Base-by-base conservation (phyloP, 2,113 vertebrate genomes). In the Nerophis ophidion region DNA sequence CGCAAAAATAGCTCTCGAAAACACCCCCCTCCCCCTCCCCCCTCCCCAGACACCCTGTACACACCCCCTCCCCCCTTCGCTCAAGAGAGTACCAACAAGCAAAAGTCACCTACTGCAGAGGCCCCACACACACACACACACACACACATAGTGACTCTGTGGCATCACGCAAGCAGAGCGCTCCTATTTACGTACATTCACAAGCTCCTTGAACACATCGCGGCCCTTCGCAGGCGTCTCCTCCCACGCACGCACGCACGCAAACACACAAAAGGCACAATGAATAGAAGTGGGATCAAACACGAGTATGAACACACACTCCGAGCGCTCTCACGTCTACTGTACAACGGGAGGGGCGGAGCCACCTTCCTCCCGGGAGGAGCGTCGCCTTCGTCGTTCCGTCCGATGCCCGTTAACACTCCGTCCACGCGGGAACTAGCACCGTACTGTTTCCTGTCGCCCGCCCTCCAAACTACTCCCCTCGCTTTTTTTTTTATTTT, bases 171-270 rank as follows among this genome's bases (percentile, higher is more conserved):
- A 92, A 97, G 93, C 91, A 94, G 93, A 98, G 92, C 93, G 84
- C 91, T 92, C 92, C 90, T 91, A 91, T 92, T 90, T 94, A 97
- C 94, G 88, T 97, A 97, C 94, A 98, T 98, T 96, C 94, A 94
- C 89, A 93, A 87, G 86, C 89, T 86, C 83, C 93, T 83, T 85
- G 90, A 92, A 93, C 91, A 93, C 92, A 90, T 88, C 74, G 89
- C 91, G 90, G 91, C 90, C 71, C 84, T 82, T 82, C 86, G 89
- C 89, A 90, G 85, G 84, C 84, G 83, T 86, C 73, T 72, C 81
- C 76, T 70, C 75, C 79, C 79, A 60, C 70, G 38, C 66, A 40
- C 55, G 48, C 65, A 69, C 72, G 35, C 80, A 68, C 61, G 79
- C 92, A 93, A 92, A 94, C 48, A 80, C 80, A 78, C 71, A 84